phyloP scores from a whole-genome alignment of 2,797 vertebrate genomes.

The Chelon labrosus region DNA sequence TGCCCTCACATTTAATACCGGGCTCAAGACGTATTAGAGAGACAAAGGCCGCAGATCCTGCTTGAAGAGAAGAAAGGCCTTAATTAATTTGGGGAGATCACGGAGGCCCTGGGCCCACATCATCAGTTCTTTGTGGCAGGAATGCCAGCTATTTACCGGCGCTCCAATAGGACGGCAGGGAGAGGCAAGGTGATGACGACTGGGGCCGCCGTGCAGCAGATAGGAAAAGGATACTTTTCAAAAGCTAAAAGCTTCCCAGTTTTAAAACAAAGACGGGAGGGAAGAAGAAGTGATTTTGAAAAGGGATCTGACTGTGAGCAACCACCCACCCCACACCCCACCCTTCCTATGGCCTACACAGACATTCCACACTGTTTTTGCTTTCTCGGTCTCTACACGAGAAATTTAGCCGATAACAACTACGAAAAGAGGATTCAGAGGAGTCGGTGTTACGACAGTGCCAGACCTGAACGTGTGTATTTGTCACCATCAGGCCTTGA shows the following conservation, averaged over 20 bases:
- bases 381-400: conserved; percentile 41
- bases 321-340: conserved; percentile 6
- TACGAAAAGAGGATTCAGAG: conserved; percentile 5
- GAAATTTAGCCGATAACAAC: conserved; percentile 35
- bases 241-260: conserved; percentile 92
- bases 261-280: conserved; percentile 87
- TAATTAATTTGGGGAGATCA: conserved; percentile 88
- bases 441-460: neutral
- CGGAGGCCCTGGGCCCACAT: conserved; percentile 78
- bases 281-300: conserved; percentile 83
- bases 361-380: conserved; percentile 76
- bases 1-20: conserved; percentile 73
- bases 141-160: conserved; percentile 87
- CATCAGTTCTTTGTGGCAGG: conserved; percentile 86
- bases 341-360: conserved; percentile 61
- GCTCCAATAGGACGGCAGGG: conserved; percentile 78
- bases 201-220: conserved; percentile 77
- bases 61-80: conserved; percentile 75
- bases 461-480: neutral
- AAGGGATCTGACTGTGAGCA: conserved; percentile 75
- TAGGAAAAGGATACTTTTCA: conserved; percentile 90
- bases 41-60: conserved; percentile 70
- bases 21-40: conserved; percentile 77
- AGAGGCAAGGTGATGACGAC: conserved; percentile 88
- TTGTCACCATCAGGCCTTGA: neutral